A percentile compares a stretch with the other conserved stretches of the same genome.
Conservation (phyloP, 1,140 invertebrate species). For the Ctenoplectra terminalis region DNA sequence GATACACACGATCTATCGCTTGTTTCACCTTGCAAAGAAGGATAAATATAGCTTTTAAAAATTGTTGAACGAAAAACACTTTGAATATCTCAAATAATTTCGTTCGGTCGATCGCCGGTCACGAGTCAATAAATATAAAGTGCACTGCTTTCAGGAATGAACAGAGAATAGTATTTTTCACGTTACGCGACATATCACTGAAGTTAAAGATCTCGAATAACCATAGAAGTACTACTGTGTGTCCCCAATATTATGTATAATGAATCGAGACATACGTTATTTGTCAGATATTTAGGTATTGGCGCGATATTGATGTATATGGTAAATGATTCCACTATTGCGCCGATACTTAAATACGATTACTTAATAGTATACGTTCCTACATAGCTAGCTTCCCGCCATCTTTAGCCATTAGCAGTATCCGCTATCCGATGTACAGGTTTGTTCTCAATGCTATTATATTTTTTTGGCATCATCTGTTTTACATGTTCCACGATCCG, state of each 20-base stretch:
- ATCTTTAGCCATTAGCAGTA: slow-evolving; percentile 58
- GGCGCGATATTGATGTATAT: slow-evolving; percentile 50
- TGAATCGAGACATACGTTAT: slow-evolving; percentile 50
- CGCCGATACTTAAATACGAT: slow-evolving; percentile 62
- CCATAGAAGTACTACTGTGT: slow-evolving; percentile 54
- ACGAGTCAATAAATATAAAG: neutral
- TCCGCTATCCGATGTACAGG: slow-evolving; percentile 53
- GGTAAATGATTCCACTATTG: slow-evolving; percentile 48
- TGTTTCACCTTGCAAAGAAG: neutral
- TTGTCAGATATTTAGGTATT: slow-evolving; percentile 55
- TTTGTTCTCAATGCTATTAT: slow-evolving; percentile 68
- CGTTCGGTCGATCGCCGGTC: neutral
- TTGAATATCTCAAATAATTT: neutral
- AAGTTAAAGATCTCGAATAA: slow-evolving; percentile 6
- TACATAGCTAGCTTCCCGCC: slow-evolving; percentile 68
- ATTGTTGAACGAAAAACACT: neutral
- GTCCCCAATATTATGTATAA: slow-evolving; percentile 37
- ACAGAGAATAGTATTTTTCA: slow-evolving; percentile 33
- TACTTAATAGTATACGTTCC: slow-evolving; percentile 71
- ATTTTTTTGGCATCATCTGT: slow-evolving; percentile 31
- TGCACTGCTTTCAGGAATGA: neutral
- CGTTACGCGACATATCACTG: slow-evolving; percentile 49
- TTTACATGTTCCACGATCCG: neutral
- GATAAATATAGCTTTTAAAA: neutral
- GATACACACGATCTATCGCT: neutral